Evolutionary conservation across 2,888 invertebrate species (phyloP), one percentile per base, ranked within the genome.

Genomic region (Andrena dorsata): DNA sequence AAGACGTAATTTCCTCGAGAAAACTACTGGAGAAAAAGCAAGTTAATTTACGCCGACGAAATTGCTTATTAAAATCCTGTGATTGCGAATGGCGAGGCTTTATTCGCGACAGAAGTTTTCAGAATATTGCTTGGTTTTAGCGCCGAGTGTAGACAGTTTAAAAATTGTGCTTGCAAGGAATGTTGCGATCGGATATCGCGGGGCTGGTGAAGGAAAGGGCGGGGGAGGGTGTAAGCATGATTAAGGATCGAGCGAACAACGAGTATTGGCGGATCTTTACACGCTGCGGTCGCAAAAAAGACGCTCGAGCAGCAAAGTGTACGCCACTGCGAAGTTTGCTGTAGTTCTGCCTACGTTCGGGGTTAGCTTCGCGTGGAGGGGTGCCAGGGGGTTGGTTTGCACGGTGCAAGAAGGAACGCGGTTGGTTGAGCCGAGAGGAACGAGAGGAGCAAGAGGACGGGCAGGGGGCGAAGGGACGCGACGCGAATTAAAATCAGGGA

Each of bases 321-420:
- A 84, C 82, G 82, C 51, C 61, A 69, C 74, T 68, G 41, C 61
- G 74, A 86, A 86, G 79, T 82, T 86, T 77, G 70, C 75, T 72
- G 79, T 80, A 80, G 84, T 86, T 84, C 58, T 72, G 72, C 71
- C 75, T 86, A 76, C 79, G 79, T 60, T 60, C 26, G 64, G 75
- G 74, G 66, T 68, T 80, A 47, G 49, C 26, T 53, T 75, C 69
- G 53, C 23, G 56, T 20, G 53, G 49, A 32, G 58, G 66, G 60
- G 53, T 64, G 70, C 23, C 35, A 5, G 70, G 65, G 83, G 61
- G 63, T 72, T 51, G 82, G 69, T 72, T 76, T 61, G 60, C 65
- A 47, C 69, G 68, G 41, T 30, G 51, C 51, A 49, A 71, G 78
- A 63, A 70, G 64, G 68, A 53, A 26, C 51, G 26, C 65, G 51